Percentiles rank a stretch among this genome's conserved stretches.
Evolutionary conservation across 2,797 vertebrate genomes (phyloP).

Genomic region (Hypotaenidia philippensis): DNA sequence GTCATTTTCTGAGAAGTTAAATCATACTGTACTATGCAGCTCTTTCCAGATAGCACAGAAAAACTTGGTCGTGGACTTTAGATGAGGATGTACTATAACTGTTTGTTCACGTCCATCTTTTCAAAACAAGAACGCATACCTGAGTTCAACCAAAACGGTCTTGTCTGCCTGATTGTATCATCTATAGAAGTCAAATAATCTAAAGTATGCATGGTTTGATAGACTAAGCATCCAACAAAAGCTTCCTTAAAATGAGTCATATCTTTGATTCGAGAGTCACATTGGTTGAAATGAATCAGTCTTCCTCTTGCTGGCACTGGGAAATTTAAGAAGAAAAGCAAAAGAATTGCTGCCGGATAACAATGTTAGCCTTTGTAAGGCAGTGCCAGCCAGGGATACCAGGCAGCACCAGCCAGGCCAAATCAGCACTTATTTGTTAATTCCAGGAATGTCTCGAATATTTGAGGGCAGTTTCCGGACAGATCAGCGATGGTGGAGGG

Average conservation of each 20-base stretch:
- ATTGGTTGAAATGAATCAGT: conserved; percentile 71
- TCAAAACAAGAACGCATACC: neutral
- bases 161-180: conserved; percentile 17
- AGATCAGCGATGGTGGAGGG: conserved; percentile 36
- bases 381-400: conserved; percentile 66
- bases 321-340: conserved; percentile 54
- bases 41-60: neutral
- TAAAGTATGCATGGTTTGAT: conserved; percentile 63
- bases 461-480: conserved; percentile 67
- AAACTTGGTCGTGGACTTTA: neutral
- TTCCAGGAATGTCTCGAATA: conserved; percentile 78
- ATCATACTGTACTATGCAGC: neutral
- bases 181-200: conserved; percentile 54
- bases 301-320: conserved; percentile 59
- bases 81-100: neutral
- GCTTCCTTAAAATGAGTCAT: conserved; percentile 72
- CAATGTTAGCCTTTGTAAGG: conserved; percentile 74
- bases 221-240: conserved; percentile 65
- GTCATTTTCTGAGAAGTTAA: neutral
- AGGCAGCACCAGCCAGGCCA: conserved; percentile 70
- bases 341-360: conserved; percentile 64
- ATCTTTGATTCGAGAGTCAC: conserved; percentile 66
- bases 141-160: conserved; percentile 44
- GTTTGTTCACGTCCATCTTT: conserved; percentile 16
- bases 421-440: conserved; percentile 73